Evolutionary conservation across 2,888 invertebrate genomes (phyloP), one percentile per base, ranked within the genome.

Genomic region (Tetramorium bicarinatum): DNA sequence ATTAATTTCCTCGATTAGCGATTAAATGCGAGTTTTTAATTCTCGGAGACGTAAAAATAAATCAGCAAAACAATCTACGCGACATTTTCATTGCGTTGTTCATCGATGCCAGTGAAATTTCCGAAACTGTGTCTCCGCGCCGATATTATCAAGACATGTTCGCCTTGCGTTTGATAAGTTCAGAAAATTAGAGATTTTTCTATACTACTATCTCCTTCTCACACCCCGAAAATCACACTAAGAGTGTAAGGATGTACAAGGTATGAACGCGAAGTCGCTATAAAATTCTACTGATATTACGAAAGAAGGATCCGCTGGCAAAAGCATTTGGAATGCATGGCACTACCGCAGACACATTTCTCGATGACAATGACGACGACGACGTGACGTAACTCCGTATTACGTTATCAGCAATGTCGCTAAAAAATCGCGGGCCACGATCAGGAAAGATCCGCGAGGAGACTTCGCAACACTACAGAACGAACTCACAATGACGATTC

Each of bases 271-370:
- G 71, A 85, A 90, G 81, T 80, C 66, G 59, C 72, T 86, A 87
- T 54, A 85, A 89, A 86, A 87, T 34, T 34, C 29, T 81, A 87
- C 41, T 67, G 62, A 66, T 85, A 81, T 84, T 82, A 81, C 84
- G 80, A 87, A 87, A 87, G 47, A 83, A 85, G 38, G 29, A 86
- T 85, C 74, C 77, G 87, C 86, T 89, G 88, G 85, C 85, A 87
- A 87, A 88, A 88, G 86, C 87, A 88, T 89, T 90, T 90, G 90
- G 90, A 90, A 90, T 90, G 90, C 90, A 90, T 90, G 90, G 89
- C 90, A 90, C 90, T 90, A 88, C 83, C 87, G 88, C 87, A 86
- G 83, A 82, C 89, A 85, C 89, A 83, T 85, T 86, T 75, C 47
- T 71, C 77, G 49, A 79, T 69, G 74, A 85, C 87, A 69, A 85